These are phyloP conservation scores for Drosophila quadrilineata DNA, from an alignment of 1,140 invertebrate species.

Conservation along the genomic window DNA sequence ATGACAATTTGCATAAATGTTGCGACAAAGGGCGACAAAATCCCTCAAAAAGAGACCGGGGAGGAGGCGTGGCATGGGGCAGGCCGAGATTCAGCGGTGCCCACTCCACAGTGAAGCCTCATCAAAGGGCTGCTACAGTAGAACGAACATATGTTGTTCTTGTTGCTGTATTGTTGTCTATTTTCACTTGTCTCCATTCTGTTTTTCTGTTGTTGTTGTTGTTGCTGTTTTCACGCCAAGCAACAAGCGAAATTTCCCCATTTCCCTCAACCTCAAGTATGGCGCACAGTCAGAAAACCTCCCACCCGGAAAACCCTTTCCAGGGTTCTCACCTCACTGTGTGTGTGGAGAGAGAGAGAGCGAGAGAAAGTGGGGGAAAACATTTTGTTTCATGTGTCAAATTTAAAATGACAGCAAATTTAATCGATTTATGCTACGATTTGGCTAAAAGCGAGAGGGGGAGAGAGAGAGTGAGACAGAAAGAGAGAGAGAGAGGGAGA, in stretches of 20 bases:
- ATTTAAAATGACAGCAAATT: constrained; percentile 78
- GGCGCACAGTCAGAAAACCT: neutral
- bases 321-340: neutral
- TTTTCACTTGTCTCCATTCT: too few species aligned
- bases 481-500: too few species aligned
- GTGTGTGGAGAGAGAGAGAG: too few species aligned
- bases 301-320: neutral
- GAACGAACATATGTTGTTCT: constrained; percentile 15
- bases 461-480: too few species aligned
- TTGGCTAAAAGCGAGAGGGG: too few species aligned
- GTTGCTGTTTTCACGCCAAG: constrained; percentile 56
- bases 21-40: constrained; percentile 16
- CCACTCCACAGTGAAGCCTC: too few species aligned
- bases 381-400: constrained; percentile 72
- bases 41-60: too few species aligned
- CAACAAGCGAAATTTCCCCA: constrained; percentile 26
- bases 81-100: too few species aligned
- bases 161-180: neutral
- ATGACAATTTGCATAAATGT: constrained; percentile 68
- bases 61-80: too few species aligned
- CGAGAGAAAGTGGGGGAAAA: too few species aligned
- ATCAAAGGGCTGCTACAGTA: constrained; percentile 18
- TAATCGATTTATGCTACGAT: constrained; percentile 73
- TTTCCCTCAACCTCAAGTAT: neutral
- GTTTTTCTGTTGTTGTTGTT: constrained; percentile 6